Conservation (phyloP, 1,140 invertebrate genomes). For the Aethina tumida region DNA sequence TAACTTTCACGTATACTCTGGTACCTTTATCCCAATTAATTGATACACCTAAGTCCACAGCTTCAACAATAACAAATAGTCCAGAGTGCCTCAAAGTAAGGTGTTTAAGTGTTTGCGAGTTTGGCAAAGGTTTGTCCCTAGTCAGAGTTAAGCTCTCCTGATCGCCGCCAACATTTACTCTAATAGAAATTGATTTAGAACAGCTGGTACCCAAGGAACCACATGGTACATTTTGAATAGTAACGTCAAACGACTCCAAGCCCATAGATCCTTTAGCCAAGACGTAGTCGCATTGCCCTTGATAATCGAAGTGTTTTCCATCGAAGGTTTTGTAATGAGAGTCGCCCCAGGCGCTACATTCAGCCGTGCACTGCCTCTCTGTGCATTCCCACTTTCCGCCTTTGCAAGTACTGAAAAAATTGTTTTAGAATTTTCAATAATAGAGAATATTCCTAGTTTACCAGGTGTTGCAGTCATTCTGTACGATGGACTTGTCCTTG, state of each 20-base stretch:
- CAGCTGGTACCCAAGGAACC: slow-evolving; percentile 78
- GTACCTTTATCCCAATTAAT: slow-evolving; percentile 83
- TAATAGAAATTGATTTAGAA: slow-evolving; percentile 66
- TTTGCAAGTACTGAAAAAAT: slow-evolving; percentile 43
- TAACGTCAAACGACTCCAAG: slow-evolving; percentile 56
- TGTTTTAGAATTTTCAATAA: neutral
- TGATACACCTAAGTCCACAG: slow-evolving; percentile 63
- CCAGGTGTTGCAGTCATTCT: slow-evolving; percentile 77
- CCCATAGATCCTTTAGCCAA: slow-evolving; percentile 58
- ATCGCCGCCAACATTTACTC: slow-evolving; percentile 42
- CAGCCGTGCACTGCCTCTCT: slow-evolving; percentile 49
- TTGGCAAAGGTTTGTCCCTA: slow-evolving; percentile 40
- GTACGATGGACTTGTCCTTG: slow-evolving; percentile 61
- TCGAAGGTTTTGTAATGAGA: slow-evolving; percentile 84
- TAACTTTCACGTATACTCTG: slow-evolving; percentile 65
- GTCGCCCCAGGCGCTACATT: slow-evolving; percentile 75
- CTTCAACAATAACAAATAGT: slow-evolving; percentile 69
- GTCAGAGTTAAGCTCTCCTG: slow-evolving; percentile 53
- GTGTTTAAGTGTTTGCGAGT: slow-evolving; percentile 38
- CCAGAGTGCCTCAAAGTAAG: slow-evolving; percentile 52
- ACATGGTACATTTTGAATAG: slow-evolving; percentile 68
- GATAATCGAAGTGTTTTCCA: slow-evolving; percentile 72
- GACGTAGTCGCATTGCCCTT: slow-evolving; percentile 79
- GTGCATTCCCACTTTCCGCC: slow-evolving; percentile 61
- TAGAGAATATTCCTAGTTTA: slow-evolving; percentile 31